phyloP scores from a whole-genome alignment of 2,888 invertebrate species.

The Cryptosula pallasiana region DNA sequence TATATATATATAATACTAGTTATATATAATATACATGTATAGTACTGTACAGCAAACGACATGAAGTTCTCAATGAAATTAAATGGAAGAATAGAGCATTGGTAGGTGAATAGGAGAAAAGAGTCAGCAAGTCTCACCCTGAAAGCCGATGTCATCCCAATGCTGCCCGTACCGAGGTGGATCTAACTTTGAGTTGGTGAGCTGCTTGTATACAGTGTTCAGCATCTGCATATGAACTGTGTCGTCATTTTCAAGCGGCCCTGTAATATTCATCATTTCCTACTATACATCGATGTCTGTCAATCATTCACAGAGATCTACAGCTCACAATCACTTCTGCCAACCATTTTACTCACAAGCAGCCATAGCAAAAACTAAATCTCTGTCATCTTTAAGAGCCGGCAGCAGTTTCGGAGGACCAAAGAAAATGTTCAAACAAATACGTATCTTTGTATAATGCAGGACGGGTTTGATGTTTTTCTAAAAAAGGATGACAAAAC shows the following conservation, averaged over 20 bases:
- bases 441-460: not conserved
- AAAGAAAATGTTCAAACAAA: conserved; percentile 36
- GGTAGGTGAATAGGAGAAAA: not conserved
- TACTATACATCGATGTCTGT: too few species aligned
- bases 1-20: too few species aligned
- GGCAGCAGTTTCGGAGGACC: conserved; percentile 54
- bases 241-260: conserved; percentile 52
- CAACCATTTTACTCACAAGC: conserved; percentile 55
- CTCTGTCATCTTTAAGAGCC: conserved; percentile 49
- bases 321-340: too few species aligned
- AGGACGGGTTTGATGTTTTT: conserved; percentile 1
- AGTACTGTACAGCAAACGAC: too few species aligned
- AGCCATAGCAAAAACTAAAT: conserved; percentile 55
- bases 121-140: conserved; percentile 43
- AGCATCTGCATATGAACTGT: conserved; percentile 53
- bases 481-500: too few species aligned
- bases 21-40: too few species aligned
- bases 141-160: conserved; percentile 60
- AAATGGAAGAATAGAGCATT: too few species aligned
- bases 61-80: too few species aligned
- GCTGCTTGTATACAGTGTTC: conserved; percentile 55
- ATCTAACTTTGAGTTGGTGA: conserved; percentile 54
- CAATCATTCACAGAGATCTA: too few species aligned
- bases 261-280: conserved; percentile 41
- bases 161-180: conserved; percentile 56